phyloP scores from a whole-genome alignment of 2,888 invertebrate species.

The Cephonodes hylas region DNA sequence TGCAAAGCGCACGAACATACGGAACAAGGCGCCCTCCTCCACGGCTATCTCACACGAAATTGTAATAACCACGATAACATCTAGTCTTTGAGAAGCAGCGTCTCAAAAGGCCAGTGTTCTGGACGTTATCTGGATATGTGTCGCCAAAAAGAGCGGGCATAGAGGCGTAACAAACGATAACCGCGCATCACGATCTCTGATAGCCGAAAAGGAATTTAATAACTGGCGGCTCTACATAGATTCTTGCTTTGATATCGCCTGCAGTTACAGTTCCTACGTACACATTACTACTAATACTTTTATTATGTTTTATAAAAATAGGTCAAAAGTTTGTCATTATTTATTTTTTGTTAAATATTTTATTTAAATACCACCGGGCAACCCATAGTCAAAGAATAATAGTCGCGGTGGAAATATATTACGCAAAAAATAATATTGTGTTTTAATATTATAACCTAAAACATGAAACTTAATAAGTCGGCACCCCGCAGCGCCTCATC shows the following conservation, averaged over 20 bases:
- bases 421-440: conserved; percentile 21
- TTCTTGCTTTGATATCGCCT: conserved; percentile 6
- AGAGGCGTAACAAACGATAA: conserved; percentile 57
- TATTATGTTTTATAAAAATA: neutral
- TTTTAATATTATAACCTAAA: conserved; percentile 38
- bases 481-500: conserved; percentile 45
- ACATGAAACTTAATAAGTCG: conserved; percentile 45
- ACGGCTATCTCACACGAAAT: conserved; percentile 57
- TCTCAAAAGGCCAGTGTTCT: conserved; percentile 58
- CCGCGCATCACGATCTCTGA: conserved; percentile 44
- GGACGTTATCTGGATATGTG: conserved; percentile 65
- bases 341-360: too few species aligned
- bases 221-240: conserved; percentile 14
- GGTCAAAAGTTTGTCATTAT: too few species aligned
- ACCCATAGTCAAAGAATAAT: too few species aligned
- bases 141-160: conserved; percentile 59
- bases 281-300: neutral
- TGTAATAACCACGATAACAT: conserved; percentile 66
- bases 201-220: conserved; percentile 47
- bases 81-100: conserved; percentile 53
- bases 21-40: conserved; percentile 42
- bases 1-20: neutral
- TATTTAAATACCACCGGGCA: too few species aligned
- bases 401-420: too few species aligned
- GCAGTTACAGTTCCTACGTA: neutral